Base-by-base conservation (phyloP, 2,888 invertebrate genomes). In the Eupithecia pulchellata region DNA sequence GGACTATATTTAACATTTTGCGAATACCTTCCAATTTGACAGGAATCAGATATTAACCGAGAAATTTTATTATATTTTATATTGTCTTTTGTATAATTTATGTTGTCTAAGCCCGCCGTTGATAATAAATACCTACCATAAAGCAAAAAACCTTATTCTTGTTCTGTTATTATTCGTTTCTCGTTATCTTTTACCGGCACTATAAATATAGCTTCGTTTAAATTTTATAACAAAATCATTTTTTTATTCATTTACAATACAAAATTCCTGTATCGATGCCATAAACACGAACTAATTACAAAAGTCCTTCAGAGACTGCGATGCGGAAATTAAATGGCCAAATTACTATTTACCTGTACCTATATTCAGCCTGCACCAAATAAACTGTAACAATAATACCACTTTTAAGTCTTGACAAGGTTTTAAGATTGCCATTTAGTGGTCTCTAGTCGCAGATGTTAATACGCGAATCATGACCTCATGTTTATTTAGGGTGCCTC, bases 311-410 rank as follows among this genome's bases (percentile, higher is more conserved):
- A 87, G 84, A 85, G 84, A 87, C 85, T 86, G 84, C 79, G 85
- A 91, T 80, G 86, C 91, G 91, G 91, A 92, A 91, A 91, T 91
- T 89, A 86, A 89, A 85, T 83, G 77, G 81, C 84, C 84, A 88
- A 89, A 90, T 91, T 86, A 89, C 90, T 90, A 87, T 87, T 30
- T 58, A 58, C 52, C 11, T 25, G 87, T 89, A 47, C 20, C 42
- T 47, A 89, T 86, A 84, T 82, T 85, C 76, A 77, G 73, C 77
- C 80, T 81, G 80, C 77, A 81, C 74, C 70, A 64, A 75, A 72
- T 77, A 70, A 81, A 77, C 76, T 77, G 76, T 81, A 79, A 73
- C 58, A 71, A 32, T 60, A 32, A 14, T n/a, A 25, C 29, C n/a
- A 60, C 58, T 30, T 60, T 60, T 61, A 34, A 34, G 11, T 36